Evolutionary conservation across 2,888 invertebrate genomes (phyloP).

Genomic region (Mythimna vitellina): DNA sequence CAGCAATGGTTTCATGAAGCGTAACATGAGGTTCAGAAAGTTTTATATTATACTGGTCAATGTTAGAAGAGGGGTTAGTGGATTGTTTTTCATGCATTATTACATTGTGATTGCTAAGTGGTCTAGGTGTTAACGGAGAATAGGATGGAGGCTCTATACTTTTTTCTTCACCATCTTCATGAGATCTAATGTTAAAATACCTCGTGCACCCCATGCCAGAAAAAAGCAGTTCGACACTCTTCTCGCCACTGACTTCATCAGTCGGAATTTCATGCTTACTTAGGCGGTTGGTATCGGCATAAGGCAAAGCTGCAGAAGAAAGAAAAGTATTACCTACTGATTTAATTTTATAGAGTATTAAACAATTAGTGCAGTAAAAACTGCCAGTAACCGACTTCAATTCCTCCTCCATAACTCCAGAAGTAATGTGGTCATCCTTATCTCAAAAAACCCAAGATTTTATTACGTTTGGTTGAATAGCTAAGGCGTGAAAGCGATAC

Average conservation of each 20-base stretch:
- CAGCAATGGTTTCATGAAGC: neutral
- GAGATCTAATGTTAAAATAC: constrained; percentile 2
- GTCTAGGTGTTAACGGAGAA: constrained; percentile 34
- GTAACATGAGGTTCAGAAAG: neutral
- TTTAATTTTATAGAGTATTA: constrained; percentile 19
- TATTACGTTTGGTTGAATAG: neutral
- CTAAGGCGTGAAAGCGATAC: neutral
- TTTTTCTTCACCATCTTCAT: neutral
- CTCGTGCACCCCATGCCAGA: constrained; percentile 22
- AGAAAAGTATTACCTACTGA: constrained; percentile 26
- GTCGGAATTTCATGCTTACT: too few relatives aligned
- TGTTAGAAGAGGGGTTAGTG: neutral
- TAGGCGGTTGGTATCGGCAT: constrained; percentile 22
- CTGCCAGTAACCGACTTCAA: constrained; percentile 13
- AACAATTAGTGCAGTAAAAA: constrained; percentile 16
- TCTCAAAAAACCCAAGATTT: neutral
- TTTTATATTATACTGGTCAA: neutral
- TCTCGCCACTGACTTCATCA: too few relatives aligned
- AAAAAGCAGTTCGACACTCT: constrained; percentile 1
- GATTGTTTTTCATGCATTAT: neutral
- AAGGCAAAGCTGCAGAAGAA: constrained; percentile 40
- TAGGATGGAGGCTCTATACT: constrained; percentile 38
- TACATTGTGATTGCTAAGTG: constrained; percentile 9
- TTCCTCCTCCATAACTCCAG: neutral
- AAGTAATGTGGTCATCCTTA: neutral